Evolutionary conservation across 2,797 vertebrate genomes (phyloP).

Genomic region (Xerus rutilus): DNA sequence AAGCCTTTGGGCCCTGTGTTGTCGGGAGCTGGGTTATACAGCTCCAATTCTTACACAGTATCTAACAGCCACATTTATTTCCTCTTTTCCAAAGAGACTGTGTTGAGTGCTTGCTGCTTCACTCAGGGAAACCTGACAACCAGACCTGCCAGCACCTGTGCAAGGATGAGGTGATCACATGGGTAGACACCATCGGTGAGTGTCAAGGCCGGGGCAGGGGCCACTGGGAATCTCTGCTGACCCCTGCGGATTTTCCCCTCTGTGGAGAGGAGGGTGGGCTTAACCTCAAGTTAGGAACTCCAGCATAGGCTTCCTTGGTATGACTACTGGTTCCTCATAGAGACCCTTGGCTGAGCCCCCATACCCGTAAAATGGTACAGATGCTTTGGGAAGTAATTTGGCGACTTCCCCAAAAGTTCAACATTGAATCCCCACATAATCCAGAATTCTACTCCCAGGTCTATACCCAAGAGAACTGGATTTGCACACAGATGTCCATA

Average conservation of each 20-base stretch:
- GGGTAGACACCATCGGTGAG: slow-evolving; percentile 94
- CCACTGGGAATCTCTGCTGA: background rate
- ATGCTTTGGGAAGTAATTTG: background rate
- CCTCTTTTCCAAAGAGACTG: slow-evolving; percentile 92
- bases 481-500: background rate
- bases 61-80: background rate
- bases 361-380: background rate
- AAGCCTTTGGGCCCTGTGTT: background rate
- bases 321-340: background rate
- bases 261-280: background rate
- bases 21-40: background rate
- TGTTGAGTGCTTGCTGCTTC: slow-evolving; percentile 95
- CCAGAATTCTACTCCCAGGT: background rate
- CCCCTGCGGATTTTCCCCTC: background rate
- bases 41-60: fast-evolving
- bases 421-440: background rate
- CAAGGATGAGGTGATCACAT: slow-evolving; percentile 92
- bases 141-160: slow-evolving; percentile 95
- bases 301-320: background rate
- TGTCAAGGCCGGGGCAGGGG: background rate
- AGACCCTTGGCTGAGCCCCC: background rate
- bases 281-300: background rate
- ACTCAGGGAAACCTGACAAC: slow-evolving; percentile 94
- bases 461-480: background rate
- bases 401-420: background rate